Evolutionary conservation across 2,797 vertebrate species (phyloP).

Genomic region (Anabacerthia variegaticeps): DNA sequence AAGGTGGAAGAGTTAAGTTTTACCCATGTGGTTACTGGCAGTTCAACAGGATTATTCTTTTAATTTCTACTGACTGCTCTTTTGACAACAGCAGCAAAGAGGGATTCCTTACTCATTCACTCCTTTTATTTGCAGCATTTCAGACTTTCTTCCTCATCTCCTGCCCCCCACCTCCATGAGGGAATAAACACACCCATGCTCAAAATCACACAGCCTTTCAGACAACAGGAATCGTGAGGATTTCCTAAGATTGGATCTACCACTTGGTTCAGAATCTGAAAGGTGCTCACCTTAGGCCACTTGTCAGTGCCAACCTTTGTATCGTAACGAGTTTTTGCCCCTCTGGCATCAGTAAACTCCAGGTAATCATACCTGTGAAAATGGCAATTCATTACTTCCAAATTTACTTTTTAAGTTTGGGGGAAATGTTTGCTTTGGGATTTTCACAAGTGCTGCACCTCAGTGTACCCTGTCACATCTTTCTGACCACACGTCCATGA

Average conservation of each 20-base stretch:
- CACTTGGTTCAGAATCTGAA: not conserved
- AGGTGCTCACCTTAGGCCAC: constrained; percentile 92
- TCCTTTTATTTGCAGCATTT: not conserved
- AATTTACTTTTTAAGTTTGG: not conserved
- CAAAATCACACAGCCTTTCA: not conserved
- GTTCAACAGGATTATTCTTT: not conserved
- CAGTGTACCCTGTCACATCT: not conserved
- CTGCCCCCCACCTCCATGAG: not conserved
- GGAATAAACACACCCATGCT: not conserved
- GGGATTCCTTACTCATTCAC: not conserved
- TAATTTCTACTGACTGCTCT: not conserved
- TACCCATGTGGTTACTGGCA: not conserved
- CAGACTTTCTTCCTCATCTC: not conserved
- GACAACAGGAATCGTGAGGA: not conserved
- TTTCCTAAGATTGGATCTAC: not conserved
- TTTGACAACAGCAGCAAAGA: not conserved
- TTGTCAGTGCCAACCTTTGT: constrained; percentile 96
- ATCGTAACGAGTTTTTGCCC: constrained; percentile 96
- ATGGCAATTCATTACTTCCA: constrained; percentile 25
- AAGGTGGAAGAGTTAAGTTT: not conserved
- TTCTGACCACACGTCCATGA: not conserved
- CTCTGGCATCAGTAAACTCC: constrained; percentile 95
- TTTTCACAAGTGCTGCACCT: not conserved
- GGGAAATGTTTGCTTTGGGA: not conserved
- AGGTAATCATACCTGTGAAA: constrained; percentile 93